phyloP scores from a whole-genome alignment of 2,797 vertebrate genomes.

The Eulemur coronatus region DNA sequence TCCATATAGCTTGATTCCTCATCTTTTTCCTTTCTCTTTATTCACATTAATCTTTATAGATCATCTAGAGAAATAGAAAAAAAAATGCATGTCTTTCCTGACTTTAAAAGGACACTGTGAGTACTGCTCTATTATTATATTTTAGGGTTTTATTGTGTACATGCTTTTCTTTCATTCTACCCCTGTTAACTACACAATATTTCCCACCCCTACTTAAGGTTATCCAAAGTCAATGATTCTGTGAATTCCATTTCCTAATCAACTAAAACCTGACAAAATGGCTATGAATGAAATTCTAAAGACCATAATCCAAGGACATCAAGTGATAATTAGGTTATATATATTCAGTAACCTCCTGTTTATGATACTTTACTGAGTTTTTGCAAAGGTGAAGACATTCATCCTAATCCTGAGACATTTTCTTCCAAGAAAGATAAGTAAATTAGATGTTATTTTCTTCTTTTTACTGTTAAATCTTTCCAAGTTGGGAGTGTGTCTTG shows the following conservation, averaged over 20 bases:
- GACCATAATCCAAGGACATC: neutral
- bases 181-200: neutral
- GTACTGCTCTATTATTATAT: neutral
- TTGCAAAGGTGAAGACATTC: neutral
- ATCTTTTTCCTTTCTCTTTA: neutral
- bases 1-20: neutral
- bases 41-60: neutral
- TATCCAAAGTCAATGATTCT: neutral
- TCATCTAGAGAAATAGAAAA: neutral
- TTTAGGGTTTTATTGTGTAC: neutral
- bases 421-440: neutral
- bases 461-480: neutral
- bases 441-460: neutral
- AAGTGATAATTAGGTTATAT: neutral
- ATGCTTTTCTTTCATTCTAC: neutral
- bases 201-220: neutral
- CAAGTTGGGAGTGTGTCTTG: neutral
- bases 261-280: neutral
- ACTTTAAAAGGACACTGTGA: neutral
- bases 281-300: neutral
- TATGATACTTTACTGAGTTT: neutral
- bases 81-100: neutral
- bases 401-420: neutral
- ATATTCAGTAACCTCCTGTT: neutral
- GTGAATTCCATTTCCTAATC: neutral